A percentile compares a stretch with the other conserved stretches of the same genome.
Conservation (phyloP, 2,888 invertebrate species). For the Timandra comae region DNA sequence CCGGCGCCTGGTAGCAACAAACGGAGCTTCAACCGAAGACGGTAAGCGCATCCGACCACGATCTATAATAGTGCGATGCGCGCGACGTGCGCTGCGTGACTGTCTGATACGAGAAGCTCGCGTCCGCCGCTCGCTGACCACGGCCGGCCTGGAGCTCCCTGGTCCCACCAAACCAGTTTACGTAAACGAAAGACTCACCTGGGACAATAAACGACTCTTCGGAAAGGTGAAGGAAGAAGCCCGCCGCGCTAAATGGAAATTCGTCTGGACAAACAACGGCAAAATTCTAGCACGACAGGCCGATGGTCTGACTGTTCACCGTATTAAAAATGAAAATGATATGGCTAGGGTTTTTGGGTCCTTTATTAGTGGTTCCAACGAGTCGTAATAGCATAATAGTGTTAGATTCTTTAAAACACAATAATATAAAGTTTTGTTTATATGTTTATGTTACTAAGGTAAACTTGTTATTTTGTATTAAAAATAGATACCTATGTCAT, state of each 20-base stretch:
- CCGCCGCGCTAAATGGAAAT: background rate
- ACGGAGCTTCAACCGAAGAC: background rate
- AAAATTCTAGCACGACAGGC: too few species aligned
- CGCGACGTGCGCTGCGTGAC: constrained; percentile 1
- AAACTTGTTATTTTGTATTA: too few species aligned
- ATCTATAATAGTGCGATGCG: background rate
- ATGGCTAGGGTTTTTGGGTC: too few species aligned
- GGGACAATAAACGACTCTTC: constrained; percentile 10
- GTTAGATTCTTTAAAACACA: too few species aligned
- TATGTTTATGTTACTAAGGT: too few species aligned
- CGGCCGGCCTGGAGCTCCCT: background rate
- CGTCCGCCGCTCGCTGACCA: constrained; percentile 1
- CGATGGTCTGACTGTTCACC: too few species aligned
- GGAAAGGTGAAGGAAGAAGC: constrained; percentile 5
- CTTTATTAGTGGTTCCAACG: too few species aligned
- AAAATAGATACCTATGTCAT: too few species aligned
- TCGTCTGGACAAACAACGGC: background rate
- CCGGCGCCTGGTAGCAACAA: background rate
- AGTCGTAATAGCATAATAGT: too few species aligned
- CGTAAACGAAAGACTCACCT: constrained; percentile 15
- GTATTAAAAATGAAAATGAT: too few species aligned
- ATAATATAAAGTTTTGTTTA: too few species aligned
- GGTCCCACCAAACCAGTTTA: constrained; percentile 4
- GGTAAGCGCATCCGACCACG: background rate
- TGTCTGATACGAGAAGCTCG: constrained; percentile 1